These are phyloP conservation scores for Gonocerus acuteangulatus DNA, from an alignment of 2,888 invertebrate species.

Conservation along the genomic window DNA sequence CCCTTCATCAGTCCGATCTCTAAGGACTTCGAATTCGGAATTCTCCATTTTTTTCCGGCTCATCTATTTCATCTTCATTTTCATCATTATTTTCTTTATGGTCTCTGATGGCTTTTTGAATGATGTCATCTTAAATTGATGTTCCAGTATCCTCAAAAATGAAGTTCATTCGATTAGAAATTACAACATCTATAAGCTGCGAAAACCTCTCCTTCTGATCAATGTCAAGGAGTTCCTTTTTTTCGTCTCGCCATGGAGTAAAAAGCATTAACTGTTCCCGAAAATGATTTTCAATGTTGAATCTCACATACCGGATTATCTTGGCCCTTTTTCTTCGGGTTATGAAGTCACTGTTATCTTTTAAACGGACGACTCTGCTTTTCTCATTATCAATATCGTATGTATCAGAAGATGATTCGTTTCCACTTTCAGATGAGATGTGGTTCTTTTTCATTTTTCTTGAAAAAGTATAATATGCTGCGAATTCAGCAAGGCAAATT, in stretches of 20 bases:
- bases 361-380: neutral
- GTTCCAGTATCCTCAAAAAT: too few relatives aligned
- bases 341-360: neutral
- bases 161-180: too few relatives aligned
- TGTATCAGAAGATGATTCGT: too few relatives aligned
- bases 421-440: too few relatives aligned
- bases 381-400: too few relatives aligned
- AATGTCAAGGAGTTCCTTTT: too few relatives aligned
- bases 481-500: slow-evolving; percentile 40
- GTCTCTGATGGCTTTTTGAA: neutral
- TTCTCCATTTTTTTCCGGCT: neutral
- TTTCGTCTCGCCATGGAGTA: neutral
- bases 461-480: slow-evolving; percentile 29
- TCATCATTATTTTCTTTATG: neutral
- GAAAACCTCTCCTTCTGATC: too few relatives aligned
- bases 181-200: too few relatives aligned
- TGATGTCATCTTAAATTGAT: too few relatives aligned
- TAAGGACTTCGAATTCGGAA: slow-evolving; percentile 1
- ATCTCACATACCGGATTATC: slow-evolving; percentile 1
- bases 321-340: neutral
- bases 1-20: neutral
- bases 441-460: too few relatives aligned
- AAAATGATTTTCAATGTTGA: neutral
- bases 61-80: neutral
- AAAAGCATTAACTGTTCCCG: neutral